phyloP scores from a whole-genome alignment of 1,140 invertebrate species.

The Cotesia typhae region DNA sequence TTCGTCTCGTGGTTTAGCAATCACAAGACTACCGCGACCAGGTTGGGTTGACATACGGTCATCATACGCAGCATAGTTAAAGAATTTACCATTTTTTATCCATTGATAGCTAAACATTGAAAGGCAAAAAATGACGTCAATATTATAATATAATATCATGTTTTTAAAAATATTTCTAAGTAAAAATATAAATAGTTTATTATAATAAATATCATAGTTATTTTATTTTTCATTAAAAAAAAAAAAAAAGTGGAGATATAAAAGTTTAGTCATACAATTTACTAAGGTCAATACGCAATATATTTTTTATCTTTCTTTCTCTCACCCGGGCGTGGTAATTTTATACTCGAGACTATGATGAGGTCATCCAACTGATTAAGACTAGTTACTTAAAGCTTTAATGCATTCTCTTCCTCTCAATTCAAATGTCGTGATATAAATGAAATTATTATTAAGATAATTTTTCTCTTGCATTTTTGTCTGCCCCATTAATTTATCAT shows the following conservation, averaged over 20 bases:
- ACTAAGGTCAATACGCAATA: constrained; percentile 1
- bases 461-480: constrained; percentile 13
- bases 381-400: constrained; percentile 58
- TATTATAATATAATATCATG: background rate
- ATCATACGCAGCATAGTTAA: constrained; percentile 89
- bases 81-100: constrained; percentile 95
- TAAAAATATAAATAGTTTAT: constrained; percentile 1
- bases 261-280: constrained; percentile 2
- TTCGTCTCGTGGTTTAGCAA: constrained; percentile 87
- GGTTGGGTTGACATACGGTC: constrained; percentile 93
- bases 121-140: constrained; percentile 18
- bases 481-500: background rate
- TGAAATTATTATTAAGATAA: constrained; percentile 37
- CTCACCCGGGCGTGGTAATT: constrained; percentile 52
- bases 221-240: background rate
- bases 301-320: background rate
- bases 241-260: background rate
- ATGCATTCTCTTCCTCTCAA: constrained; percentile 39
- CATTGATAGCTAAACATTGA: constrained; percentile 80
- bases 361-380: constrained; percentile 66
- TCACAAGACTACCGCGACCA: constrained; percentile 89
- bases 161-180: constrained; percentile 4
- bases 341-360: constrained; percentile 58
- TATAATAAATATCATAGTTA: background rate
- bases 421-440: constrained; percentile 44